These are phyloP conservation scores for Scaptomyza cyrtandrae DNA, from an alignment of 2,888 invertebrate species.

Conservation along the genomic window DNA sequence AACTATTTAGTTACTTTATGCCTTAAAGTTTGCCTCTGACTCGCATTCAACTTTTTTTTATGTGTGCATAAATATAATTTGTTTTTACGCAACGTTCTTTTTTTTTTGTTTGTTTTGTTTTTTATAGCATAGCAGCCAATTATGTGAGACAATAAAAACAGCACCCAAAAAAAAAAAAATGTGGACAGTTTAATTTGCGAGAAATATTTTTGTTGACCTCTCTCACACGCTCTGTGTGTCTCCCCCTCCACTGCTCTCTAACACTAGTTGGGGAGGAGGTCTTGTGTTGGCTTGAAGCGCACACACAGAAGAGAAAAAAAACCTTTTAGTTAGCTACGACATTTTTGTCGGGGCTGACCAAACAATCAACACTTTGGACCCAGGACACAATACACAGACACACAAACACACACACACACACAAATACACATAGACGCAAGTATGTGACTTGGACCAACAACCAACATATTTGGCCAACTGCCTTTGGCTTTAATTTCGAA, in stretches of 20 bases:
- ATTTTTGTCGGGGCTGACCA: constrained; percentile 55
- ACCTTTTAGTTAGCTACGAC: constrained; percentile 50
- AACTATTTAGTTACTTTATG: constrained; percentile 20
- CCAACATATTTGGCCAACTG: constrained; percentile 64
- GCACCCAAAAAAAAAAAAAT: constrained; percentile 26
- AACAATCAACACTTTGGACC: constrained; percentile 65
- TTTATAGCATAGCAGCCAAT: constrained; percentile 39
- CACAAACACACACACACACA: constrained; percentile 3
- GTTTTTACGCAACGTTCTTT: constrained; percentile 18
- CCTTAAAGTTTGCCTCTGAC: neutral
- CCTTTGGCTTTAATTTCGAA: constrained; percentile 74
- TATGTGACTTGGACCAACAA: constrained; percentile 41
- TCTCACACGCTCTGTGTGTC: neutral
- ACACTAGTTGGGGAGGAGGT: neutral
- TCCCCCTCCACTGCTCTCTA: no score
- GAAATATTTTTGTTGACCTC: constrained; percentile 38
- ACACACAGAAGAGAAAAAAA: neutral
- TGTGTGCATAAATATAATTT: constrained; percentile 30
- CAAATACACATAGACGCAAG: neutral
- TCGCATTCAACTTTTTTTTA: constrained; percentile 17
- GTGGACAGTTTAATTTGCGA: constrained; percentile 56
- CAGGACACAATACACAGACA: constrained; percentile 22
- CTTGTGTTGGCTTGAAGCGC: constrained; percentile 9
- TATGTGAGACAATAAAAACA: constrained; percentile 51
- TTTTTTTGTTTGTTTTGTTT: neutral